Base-by-base conservation (phyloP, 1,140 invertebrate species). In the Heliothis virescens region DNA sequence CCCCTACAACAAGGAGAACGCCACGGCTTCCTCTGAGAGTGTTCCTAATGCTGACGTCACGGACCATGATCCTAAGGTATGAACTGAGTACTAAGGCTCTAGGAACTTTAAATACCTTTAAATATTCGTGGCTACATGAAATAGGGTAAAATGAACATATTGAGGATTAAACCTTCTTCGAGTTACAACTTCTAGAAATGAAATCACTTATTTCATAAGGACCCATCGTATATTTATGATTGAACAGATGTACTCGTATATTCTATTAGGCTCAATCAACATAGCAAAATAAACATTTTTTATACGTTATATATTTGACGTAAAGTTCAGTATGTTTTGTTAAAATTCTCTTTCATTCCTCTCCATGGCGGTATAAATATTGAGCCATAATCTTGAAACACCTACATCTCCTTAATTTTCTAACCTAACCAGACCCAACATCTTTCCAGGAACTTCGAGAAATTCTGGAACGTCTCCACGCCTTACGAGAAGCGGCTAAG, bases 61-160 rank as follows among this genome's bases (percentile, higher is more conserved):
- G 0, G 93, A 94, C 26, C 92, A 94, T 63, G 93, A 94, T 79
- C 90, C 93, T 12, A 92, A 94, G 85, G 92, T 92, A 41, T 41
- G 26, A 63, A 26, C 7, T 26, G 52, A 53, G 0, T 0, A 53
- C 0, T 3, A 15, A 53, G 52, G 13, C 13, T 53, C 4, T 53
- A 53, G 52, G 15, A 13, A 53, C 12, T 53, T 15, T 53, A 41
- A 41, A 41, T 41, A 41, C 34, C 34, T 41, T 41, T 34, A 7
- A 41, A 41, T 41, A 41, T 41, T 41, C 5, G 7, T 41, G 5
- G 53, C 1, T 9, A 55, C 21, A 26, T 26, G 2, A 26, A 1
- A 26, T 1, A 1, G 21, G 9, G 10, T 3, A 13, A 1, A 59
- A 2, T 59, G 1, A 15, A 29, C 21, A 2, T 60, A 12, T 0